A percentile compares a stretch with the other conserved stretches of the same genome.
Evolutionary conservation across 2,888 invertebrate species (phyloP).

Genomic region (Phaonia tiefii): DNA sequence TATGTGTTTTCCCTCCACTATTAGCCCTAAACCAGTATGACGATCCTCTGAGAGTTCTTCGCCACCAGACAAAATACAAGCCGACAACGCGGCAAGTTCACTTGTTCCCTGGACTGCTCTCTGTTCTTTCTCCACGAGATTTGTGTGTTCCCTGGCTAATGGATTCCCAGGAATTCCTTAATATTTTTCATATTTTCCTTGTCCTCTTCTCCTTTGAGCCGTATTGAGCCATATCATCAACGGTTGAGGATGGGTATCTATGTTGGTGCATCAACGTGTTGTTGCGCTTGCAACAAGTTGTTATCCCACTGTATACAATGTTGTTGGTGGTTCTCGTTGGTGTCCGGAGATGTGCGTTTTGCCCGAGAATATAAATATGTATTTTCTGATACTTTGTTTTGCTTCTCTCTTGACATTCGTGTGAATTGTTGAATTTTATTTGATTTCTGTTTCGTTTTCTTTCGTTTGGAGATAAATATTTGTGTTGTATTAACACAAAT

Average conservation of each 20-base stretch:
- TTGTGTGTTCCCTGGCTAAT: conserved; percentile 49
- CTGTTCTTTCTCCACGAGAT: conserved; percentile 2
- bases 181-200: conserved; percentile 56
- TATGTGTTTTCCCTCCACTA: conserved; percentile 5
- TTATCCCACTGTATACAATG: neutral
- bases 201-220: conserved; percentile 32
- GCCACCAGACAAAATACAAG: conserved; percentile 30
- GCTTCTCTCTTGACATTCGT: conserved; percentile 42
- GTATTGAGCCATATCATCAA: conserved; percentile 15
- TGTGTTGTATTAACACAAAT: conserved; percentile 61
- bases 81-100: conserved; percentile 59
- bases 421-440: conserved; percentile 56
- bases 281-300: conserved; percentile 20
- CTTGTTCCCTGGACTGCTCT: conserved; percentile 47
- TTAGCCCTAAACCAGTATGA: conserved; percentile 6
- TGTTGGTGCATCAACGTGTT: conserved; percentile 33
- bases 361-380: too few species aligned
- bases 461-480: conserved; percentile 58
- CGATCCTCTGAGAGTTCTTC: neutral
- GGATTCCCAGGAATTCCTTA: conserved; percentile 64
- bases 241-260: neutral
- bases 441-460: neutral
- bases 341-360: neutral
- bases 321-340: conserved; percentile 33
- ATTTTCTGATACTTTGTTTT: conserved; percentile 10